Conservation (phyloP, 2,888 invertebrate species). For the Eupithecia tripunctaria region DNA sequence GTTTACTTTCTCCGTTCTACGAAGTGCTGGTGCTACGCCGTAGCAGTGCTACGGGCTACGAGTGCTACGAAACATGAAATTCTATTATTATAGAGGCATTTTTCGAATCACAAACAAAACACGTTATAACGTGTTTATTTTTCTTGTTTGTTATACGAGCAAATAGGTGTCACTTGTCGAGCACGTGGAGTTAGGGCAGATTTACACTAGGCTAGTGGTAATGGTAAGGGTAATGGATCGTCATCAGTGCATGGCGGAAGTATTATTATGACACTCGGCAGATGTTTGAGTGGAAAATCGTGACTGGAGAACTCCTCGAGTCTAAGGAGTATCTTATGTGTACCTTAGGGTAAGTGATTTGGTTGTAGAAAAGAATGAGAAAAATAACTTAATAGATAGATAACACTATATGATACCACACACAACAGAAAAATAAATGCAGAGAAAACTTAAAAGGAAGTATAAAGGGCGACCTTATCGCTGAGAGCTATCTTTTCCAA, state of each 20-base stretch:
- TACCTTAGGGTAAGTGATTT: no score
- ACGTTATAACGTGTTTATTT: neutral
- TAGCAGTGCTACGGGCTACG: conserved; percentile 23
- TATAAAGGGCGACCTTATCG: no score
- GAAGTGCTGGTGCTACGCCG: conserved; percentile 24
- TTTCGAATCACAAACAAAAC: no score
- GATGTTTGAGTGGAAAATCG: neutral
- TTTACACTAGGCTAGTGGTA: conserved; percentile 13
- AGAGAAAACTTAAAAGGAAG: no score
- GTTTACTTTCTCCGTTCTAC: conserved; percentile 13
- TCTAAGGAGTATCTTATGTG: neutral
- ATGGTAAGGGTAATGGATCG: neutral
- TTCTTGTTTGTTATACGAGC: conserved; percentile 4
- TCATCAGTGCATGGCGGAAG: neutral
- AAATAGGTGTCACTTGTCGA: conserved; percentile 1
- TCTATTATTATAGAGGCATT: neutral
- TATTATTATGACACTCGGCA: neutral
- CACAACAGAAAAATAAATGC: no score
- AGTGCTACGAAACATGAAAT: neutral
- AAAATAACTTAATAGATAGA: no score
- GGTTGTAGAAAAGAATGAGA: no score
- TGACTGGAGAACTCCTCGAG: neutral
- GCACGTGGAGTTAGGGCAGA: conserved; percentile 8
- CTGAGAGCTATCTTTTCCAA: no score
- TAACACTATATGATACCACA: no score